Conservation (phyloP, 2,113 vertebrate genomes). For the Chelonoidis abingdonii region DNA sequence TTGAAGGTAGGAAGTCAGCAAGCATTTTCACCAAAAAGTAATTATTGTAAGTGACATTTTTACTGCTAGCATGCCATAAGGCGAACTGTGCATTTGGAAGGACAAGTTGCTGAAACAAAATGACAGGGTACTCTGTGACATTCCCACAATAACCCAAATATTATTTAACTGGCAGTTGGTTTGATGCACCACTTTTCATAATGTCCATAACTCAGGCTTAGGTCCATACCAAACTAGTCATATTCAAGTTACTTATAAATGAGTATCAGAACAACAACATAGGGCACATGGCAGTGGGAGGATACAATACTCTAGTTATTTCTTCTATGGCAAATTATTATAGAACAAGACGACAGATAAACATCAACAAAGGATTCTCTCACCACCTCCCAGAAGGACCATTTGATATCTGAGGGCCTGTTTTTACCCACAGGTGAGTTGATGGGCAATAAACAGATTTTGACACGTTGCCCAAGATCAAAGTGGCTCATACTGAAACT, state of each 20-base stretch:
- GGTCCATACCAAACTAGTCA: constrained; percentile 7
- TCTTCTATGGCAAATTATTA: rapidly evolving
- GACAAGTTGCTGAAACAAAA: constrained; percentile 87
- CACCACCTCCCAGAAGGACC: constrained; percentile 43
- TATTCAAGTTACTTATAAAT: background rate
- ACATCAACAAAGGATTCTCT: background rate
- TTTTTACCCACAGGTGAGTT: constrained; percentile 43
- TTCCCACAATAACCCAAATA: constrained; percentile 86
- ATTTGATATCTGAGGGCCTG: constrained; percentile 40
- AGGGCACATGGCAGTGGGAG: rapidly evolving
- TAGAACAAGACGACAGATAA: background rate
- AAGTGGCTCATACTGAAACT: constrained; percentile 15
- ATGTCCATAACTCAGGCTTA: constrained; percentile 62
- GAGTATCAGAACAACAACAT: rapidly evolving
- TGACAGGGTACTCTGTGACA: constrained; percentile 89
- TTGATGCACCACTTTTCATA: constrained; percentile 65
- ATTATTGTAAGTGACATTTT: constrained; percentile 94
- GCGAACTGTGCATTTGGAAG: constrained; percentile 82
- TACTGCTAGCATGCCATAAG: constrained; percentile 90
- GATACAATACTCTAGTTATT: rapidly evolving
- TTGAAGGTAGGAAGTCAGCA: constrained; percentile 91
- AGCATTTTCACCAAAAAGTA: constrained; percentile 89
- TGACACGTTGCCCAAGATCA: constrained; percentile 39
- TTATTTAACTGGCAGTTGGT: constrained; percentile 74
- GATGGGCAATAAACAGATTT: constrained; percentile 51